These are phyloP conservation scores for Siniperca knerii DNA, from an alignment of 2,113 vertebrate species.

Conservation along the genomic window DNA sequence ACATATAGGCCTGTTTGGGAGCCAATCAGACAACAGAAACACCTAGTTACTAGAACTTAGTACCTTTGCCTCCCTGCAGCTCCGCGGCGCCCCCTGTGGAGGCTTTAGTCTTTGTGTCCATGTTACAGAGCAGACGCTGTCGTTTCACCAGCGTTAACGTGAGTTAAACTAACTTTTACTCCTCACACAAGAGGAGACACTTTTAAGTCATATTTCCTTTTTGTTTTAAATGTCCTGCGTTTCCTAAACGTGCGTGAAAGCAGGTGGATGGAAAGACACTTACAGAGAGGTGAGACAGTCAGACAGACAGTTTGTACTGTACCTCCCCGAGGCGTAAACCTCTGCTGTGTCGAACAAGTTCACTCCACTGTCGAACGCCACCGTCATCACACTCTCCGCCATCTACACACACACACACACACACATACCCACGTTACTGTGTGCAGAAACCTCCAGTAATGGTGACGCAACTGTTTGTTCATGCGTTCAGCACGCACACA, in stretches of 20 bases:
- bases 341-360: slow-evolving; percentile 80
- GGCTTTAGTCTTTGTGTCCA: too few relatives aligned
- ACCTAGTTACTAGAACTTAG: too few relatives aligned
- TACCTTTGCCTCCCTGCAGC: too few relatives aligned
- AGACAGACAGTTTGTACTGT: neutral
- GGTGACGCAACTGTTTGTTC: slow-evolving; percentile 38
- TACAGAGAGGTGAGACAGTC: neutral
- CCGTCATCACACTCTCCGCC: slow-evolving; percentile 74
- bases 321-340: slow-evolving; percentile 78
- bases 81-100: too few relatives aligned
- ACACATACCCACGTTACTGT: slow-evolving; percentile 19
- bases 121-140: too few relatives aligned
- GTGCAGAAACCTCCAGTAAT: slow-evolving; percentile 14
- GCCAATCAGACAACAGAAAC: too few relatives aligned
- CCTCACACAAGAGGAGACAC: too few relatives aligned
- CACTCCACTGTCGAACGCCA: slow-evolving; percentile 74
- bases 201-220: too few relatives aligned
- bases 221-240: too few relatives aligned
- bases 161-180: too few relatives aligned
- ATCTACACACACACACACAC: slow-evolving; percentile 52
- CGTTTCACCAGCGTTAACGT: too few relatives aligned
- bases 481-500: slow-evolving; percentile 15
- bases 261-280: neutral
- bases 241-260: neutral
- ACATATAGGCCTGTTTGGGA: too few relatives aligned